phyloP scores from a whole-genome alignment of 2,113 vertebrate genomes.

The Amazona guildingii region DNA sequence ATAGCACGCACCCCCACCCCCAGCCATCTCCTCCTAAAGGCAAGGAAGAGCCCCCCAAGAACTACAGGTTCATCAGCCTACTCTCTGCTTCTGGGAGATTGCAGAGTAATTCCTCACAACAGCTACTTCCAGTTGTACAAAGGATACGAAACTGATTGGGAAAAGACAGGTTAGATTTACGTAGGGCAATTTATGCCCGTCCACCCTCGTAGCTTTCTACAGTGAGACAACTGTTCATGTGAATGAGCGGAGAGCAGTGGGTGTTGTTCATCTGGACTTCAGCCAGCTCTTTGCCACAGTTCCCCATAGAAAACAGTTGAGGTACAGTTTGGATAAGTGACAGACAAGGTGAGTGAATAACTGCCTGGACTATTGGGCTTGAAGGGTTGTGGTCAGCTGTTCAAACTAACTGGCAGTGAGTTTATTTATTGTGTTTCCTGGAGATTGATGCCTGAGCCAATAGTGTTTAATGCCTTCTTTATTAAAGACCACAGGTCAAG shows the following conservation, averaged over 20 bases:
- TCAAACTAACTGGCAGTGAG: neutral
- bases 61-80: neutral
- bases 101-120: neutral
- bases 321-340: neutral
- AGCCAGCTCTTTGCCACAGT: neutral
- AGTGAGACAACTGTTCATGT: neutral
- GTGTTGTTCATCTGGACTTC: neutral
- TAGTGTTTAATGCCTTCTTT: neutral
- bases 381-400: neutral
- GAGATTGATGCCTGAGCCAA: too few species aligned
- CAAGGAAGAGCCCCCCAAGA: neutral
- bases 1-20: too few species aligned
- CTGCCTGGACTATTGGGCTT: neutral
- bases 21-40: neutral
- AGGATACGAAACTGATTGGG: neutral
- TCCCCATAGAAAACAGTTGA: neutral
- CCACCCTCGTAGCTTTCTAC: neutral
- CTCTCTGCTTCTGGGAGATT: neutral
- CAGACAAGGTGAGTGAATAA: neutral
- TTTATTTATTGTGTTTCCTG: neutral
- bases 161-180: neutral
- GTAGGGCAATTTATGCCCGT: neutral
- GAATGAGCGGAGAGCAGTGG: neutral
- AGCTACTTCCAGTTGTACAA: neutral
- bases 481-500: neutral